These are phyloP conservation scores for Drosophila hydei DNA, from an alignment of 1,140 invertebrate genomes.

Conservation along the genomic window DNA sequence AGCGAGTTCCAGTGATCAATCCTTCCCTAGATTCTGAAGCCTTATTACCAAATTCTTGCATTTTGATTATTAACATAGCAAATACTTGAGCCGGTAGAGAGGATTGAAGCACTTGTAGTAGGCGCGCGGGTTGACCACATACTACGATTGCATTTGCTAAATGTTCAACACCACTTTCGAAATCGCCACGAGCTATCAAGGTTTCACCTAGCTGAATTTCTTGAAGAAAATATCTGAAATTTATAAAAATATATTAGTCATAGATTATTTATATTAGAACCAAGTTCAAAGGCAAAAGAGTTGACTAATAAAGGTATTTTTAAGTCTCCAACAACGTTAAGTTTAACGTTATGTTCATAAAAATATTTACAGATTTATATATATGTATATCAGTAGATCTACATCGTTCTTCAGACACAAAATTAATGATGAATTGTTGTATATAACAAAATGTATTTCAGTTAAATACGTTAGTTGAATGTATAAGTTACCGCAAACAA, in stretches of 20 bases:
- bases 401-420: too few species aligned
- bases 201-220: slow-evolving; percentile 96
- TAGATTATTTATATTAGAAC: too few species aligned
- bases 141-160: slow-evolving; percentile 97
- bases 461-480: too few species aligned
- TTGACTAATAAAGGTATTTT: too few species aligned
- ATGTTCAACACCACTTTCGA: slow-evolving; percentile 96
- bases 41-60: slow-evolving; percentile 87
- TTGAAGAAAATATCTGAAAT: slow-evolving; percentile 82
- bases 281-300: too few species aligned
- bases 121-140: slow-evolving; percentile 96
- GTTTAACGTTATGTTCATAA: too few species aligned
- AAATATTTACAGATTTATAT: too few species aligned
- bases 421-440: too few species aligned
- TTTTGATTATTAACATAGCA: slow-evolving; percentile 92
- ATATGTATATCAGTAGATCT: too few species aligned
- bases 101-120: slow-evolving; percentile 95
- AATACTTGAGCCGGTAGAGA: slow-evolving; percentile 96
- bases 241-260: neutral
- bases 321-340: too few species aligned
- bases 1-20: slow-evolving; percentile 38
- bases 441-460: too few species aligned
- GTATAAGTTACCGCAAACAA: too few species aligned
- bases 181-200: slow-evolving; percentile 91
- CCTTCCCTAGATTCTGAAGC: slow-evolving; percentile 63